These are phyloP conservation scores for Proteles cristata DNA, from an alignment of 2,113 vertebrate species.

Conservation along the genomic window DNA sequence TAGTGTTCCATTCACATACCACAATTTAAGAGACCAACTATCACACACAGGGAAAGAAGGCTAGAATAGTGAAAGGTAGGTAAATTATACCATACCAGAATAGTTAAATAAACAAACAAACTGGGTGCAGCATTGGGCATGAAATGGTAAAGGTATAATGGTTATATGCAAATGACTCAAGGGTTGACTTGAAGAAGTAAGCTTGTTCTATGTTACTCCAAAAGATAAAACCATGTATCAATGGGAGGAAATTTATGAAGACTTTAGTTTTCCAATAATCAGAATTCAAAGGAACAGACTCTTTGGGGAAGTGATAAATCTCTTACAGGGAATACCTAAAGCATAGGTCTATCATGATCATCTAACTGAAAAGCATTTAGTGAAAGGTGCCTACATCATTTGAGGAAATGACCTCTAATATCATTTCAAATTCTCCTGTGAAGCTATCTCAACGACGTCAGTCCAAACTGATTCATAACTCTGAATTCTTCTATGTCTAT, in stretches of 20 bases:
- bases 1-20: neutral
- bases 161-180: neutral
- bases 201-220: neutral
- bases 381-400: neutral
- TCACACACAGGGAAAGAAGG: neutral
- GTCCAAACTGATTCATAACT: neutral
- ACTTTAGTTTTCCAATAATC: neutral
- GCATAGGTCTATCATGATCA: neutral
- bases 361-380: neutral
- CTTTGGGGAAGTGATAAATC: neutral
- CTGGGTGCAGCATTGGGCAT: neutral
- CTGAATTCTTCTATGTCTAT: neutral
- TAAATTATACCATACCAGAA: slow-evolving; percentile 5
- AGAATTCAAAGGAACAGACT: slow-evolving; percentile 9
- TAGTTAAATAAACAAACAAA: neutral
- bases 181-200: neutral
- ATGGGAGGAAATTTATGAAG: neutral
- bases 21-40: slow-evolving; percentile 17
- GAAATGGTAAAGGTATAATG: neutral
- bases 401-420: neutral
- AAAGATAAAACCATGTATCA: neutral
- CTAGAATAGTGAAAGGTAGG: neutral
- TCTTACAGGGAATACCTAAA: neutral
- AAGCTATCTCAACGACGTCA: neutral
- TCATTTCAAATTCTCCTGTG: neutral